phyloP scores from a whole-genome alignment of 2,113 vertebrate species.

The Rhipidura dahli region DNA sequence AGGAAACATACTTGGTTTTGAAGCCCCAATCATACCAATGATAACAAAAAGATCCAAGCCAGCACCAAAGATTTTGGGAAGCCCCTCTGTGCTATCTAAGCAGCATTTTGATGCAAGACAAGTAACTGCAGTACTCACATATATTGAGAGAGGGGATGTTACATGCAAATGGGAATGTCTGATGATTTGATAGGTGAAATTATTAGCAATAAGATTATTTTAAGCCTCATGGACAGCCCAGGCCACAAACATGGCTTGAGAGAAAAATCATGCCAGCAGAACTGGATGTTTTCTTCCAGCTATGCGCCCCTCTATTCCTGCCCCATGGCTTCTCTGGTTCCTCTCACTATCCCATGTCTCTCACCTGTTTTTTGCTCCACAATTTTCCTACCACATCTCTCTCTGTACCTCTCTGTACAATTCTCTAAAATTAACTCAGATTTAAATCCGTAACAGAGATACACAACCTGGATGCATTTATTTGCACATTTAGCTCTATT shows the following conservation, averaged over 20 bases:
- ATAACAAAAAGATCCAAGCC: not conserved
- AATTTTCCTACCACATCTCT: not conserved
- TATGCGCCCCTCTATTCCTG: rapidly evolving
- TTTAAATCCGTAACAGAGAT: not conserved
- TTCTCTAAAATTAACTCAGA: not conserved
- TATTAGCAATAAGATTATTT: not conserved
- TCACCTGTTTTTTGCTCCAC: not conserved
- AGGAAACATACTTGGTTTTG: not conserved
- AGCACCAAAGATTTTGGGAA: not conserved
- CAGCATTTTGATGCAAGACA: not conserved
- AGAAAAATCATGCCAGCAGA: not conserved
- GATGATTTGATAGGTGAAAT: not conserved
- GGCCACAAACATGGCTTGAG: not conserved
- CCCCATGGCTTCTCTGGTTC: not conserved
- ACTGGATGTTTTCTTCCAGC: not conserved
- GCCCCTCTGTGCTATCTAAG: not conserved
- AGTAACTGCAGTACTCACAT: not conserved
- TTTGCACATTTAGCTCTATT: not conserved
- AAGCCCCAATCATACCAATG: not conserved
- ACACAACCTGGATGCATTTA: not conserved
- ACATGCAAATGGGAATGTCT: not conserved
- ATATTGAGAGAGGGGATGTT: not conserved
- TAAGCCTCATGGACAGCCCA: not conserved
- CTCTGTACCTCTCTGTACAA: not conserved
- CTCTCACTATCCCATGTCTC: not conserved